These are phyloP conservation scores for Trichechus manatus DNA, from an alignment of 2,113 vertebrate genomes.

Conservation along the genomic window DNA sequence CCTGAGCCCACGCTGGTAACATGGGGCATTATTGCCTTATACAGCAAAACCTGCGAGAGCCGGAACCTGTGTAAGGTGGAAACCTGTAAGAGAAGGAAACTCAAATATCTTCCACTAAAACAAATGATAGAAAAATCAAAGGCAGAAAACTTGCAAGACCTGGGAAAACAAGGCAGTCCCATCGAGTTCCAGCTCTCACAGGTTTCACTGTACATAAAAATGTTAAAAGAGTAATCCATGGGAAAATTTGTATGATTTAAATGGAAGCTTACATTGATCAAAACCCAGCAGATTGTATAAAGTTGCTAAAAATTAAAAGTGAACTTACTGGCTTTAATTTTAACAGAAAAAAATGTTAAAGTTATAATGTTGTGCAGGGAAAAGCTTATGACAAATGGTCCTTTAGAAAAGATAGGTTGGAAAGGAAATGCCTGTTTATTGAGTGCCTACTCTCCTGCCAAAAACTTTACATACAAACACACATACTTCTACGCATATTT, in stretches of 20 bases:
- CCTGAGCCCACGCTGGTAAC: not conserved
- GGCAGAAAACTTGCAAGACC: too few species aligned
- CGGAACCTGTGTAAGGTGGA: not conserved
- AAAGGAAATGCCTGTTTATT: conserved; percentile 38
- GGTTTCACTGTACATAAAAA: not conserved
- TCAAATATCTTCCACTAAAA: too few species aligned
- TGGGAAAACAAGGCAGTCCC: not conserved
- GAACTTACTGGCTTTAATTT: conserved; percentile 45
- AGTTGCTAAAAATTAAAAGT: conserved; percentile 43
- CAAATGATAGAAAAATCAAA: too few species aligned
- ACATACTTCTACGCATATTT: not conserved
- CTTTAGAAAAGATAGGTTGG: conserved; percentile 24
- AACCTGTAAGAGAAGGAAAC: not conserved
- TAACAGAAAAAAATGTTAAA: not conserved
- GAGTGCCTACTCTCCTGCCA: not conserved
- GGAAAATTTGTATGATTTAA: not conserved
- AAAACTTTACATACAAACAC: conserved; percentile 22
- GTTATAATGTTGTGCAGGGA: not conserved
- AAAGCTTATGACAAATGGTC: not conserved
- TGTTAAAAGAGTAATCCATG: not conserved
- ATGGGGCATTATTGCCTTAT: not conserved
- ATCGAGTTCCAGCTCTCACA: not conserved
- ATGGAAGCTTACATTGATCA: conserved; percentile 1
- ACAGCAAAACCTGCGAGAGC: not conserved
- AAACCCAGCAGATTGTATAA: not conserved